phyloP scores from a whole-genome alignment of 2,797 vertebrate species.

The Petrocephalus sullivani region DNA sequence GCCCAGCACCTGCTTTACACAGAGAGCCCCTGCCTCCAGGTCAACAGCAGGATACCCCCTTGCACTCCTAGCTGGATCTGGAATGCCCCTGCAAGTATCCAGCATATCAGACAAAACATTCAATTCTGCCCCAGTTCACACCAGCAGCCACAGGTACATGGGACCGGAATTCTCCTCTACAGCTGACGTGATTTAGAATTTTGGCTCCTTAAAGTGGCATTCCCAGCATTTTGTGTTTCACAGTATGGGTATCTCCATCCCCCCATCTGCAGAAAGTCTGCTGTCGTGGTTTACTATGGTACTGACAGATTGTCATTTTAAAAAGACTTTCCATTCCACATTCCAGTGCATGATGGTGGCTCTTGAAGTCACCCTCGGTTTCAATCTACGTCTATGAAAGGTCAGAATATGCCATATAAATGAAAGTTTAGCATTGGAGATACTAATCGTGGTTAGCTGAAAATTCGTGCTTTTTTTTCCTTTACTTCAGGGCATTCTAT shows the following conservation, averaged over 20 bases:
- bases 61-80: slow-evolving; percentile 25
- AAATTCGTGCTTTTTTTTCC: background rate
- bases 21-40: slow-evolving; percentile 20
- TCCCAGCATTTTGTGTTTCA: slow-evolving; percentile 32
- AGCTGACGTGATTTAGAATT: slow-evolving; percentile 13
- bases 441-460: background rate
- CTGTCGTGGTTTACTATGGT: background rate
- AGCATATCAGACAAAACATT: slow-evolving; percentile 15
- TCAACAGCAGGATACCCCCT: slow-evolving; percentile 13
- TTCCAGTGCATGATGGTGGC: background rate
- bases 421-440: background rate
- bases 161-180: slow-evolving; percentile 27
- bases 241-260: background rate
- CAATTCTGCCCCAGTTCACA: slow-evolving; percentile 19
- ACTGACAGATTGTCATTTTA: background rate
- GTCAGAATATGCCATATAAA: background rate
- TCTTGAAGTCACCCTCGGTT: background rate
- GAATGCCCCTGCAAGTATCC: background rate
- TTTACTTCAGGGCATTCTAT: background rate
- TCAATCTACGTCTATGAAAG: background rate
- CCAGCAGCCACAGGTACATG: slow-evolving; percentile 25
- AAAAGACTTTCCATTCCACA: background rate
- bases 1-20: slow-evolving; percentile 21
- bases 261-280: background rate
- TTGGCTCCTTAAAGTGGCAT: background rate